Evolutionary conservation across 2,113 vertebrate species (phyloP).

Genomic region (Mugil cephalus): DNA sequence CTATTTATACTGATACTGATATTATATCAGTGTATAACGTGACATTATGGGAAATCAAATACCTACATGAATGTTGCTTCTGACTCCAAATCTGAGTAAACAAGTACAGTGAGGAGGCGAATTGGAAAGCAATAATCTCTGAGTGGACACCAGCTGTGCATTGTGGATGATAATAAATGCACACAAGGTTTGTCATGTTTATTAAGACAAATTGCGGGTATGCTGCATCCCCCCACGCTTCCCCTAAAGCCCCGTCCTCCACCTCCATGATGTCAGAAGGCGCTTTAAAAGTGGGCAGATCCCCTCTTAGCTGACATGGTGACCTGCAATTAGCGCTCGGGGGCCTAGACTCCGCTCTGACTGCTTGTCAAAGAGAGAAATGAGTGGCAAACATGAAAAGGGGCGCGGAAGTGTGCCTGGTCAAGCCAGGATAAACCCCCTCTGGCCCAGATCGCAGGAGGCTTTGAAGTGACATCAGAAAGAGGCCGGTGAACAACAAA

Average conservation of each 20-base stretch:
- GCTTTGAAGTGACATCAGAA: conserved; percentile 80
- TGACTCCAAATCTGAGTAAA: too few species aligned
- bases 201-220: conserved; percentile 28
- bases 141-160: conserved; percentile 23
- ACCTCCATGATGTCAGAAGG: conserved; percentile 50
- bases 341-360: conserved; percentile 44
- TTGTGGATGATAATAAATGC: conserved; percentile 8
- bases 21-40: too few species aligned
- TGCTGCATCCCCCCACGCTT: not conserved
- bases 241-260: not conserved
- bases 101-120: too few species aligned
- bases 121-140: too few species aligned
- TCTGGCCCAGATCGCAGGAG: conserved; percentile 15
- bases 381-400: conserved; percentile 74
- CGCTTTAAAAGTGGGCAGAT: conserved; percentile 34
- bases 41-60: too few species aligned
- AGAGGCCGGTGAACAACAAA: conserved; percentile 64
- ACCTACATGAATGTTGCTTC: not conserved
- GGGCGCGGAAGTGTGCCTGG: conserved; percentile 60
- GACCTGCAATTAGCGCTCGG: conserved; percentile 73
- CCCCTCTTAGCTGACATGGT: conserved; percentile 60
- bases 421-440: conserved; percentile 56
- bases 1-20: too few species aligned
- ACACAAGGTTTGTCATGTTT: conserved; percentile 33
- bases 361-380: conserved; percentile 63